These are phyloP conservation scores for Gobiocypris rarus DNA, from an alignment of 2,113 vertebrate genomes.

Conservation along the genomic window DNA sequence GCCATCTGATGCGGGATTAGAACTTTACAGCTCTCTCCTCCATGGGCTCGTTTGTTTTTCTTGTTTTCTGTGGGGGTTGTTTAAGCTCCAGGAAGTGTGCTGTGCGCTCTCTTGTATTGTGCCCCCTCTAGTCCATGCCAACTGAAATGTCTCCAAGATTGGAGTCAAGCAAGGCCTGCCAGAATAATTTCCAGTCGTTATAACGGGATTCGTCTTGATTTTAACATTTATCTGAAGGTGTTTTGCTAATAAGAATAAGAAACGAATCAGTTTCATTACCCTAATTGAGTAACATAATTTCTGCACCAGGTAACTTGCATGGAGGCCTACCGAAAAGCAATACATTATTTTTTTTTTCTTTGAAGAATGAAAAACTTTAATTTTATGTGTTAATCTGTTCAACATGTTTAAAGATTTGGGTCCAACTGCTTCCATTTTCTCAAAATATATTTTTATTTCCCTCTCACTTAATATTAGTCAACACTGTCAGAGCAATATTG, in stretches of 20 bases:
- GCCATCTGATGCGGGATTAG: constrained; percentile 58
- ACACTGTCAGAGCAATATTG: too few species aligned
- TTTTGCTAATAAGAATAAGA: not conserved
- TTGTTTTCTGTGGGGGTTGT: constrained; percentile 48
- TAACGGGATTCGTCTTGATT: not conserved
- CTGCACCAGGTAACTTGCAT: not conserved
- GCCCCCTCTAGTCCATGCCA: constrained; percentile 58
- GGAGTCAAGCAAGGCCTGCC: constrained; percentile 14
- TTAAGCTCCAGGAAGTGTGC: constrained; percentile 73
- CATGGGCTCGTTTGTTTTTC: constrained; percentile 65
- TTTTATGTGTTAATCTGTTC: too few species aligned
- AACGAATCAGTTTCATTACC: not conserved
- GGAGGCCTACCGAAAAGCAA: not conserved
- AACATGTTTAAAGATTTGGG: too few species aligned
- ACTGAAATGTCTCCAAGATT: constrained; percentile 20
- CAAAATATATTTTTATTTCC: too few species aligned
- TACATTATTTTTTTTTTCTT: not conserved
- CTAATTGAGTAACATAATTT: not conserved
- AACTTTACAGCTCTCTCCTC: constrained; percentile 64
- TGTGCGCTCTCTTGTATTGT: constrained; percentile 64
- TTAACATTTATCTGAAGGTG: not conserved
- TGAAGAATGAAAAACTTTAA: not conserved
- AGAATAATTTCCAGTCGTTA: not conserved
- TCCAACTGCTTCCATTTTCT: too few species aligned
- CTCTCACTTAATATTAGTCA: too few species aligned